These are phyloP conservation scores for Pseudochirops cupreus DNA, from an alignment of 2,797 vertebrate species.

Conservation along the genomic window DNA sequence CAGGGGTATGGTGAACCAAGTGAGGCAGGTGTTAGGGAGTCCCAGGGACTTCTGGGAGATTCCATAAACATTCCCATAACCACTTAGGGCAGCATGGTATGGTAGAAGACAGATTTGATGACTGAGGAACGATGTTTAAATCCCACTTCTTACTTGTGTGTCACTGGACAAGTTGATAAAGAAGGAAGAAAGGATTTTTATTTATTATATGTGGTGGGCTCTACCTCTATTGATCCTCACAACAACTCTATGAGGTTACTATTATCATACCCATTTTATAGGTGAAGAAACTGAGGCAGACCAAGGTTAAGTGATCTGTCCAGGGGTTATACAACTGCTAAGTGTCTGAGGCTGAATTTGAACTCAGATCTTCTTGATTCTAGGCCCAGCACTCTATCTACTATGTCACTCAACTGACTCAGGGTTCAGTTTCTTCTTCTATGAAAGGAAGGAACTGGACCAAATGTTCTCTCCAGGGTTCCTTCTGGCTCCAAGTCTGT, in stretches of 20 bases:
- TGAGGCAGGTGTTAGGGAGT: neutral
- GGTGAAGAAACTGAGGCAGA: neutral
- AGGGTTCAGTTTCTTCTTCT: neutral
- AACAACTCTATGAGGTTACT: neutral
- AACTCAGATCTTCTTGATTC: neutral
- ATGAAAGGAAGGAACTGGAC: neutral
- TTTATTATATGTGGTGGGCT: neutral
- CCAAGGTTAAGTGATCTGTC: neutral
- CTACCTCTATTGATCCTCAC: neutral
- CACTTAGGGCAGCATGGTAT: neutral
- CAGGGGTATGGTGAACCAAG: neutral
- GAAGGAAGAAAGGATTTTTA: neutral
- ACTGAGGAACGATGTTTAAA: neutral
- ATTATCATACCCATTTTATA: neutral
- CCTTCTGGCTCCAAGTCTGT: neutral
- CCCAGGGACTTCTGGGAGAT: neutral
- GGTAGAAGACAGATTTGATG: neutral
- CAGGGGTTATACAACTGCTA: neutral
- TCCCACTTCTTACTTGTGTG: neutral
- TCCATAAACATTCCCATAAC: neutral
- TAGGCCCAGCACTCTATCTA: neutral
- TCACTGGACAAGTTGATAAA: neutral
- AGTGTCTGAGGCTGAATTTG: neutral
- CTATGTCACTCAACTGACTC: neutral
- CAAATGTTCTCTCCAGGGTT: neutral